Base-by-base conservation (phyloP, 1,140 invertebrate species). In the Drosophila orosa region DNA sequence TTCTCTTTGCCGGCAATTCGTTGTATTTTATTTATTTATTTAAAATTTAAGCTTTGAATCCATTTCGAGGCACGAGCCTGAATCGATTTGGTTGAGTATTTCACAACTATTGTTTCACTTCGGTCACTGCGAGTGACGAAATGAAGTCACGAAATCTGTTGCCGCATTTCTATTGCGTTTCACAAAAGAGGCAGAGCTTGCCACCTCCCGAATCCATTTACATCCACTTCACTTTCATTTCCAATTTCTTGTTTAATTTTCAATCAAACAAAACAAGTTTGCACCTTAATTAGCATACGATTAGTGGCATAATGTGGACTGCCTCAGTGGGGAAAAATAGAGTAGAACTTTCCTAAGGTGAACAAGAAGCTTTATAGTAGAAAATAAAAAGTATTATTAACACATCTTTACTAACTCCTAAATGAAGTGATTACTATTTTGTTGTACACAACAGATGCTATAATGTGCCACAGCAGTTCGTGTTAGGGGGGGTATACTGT, bases 121-220 rank as follows among this genome's bases (percentile, higher is more conserved):
- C 12, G 25, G n/a, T 24, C 58, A 35, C 24, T 52, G 12, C 19
- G 3, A 22, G 25, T 63, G 35, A 60, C 8, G 60, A 60, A 60
- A 63, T 24, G 1, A 31, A 24, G n/a, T 31, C 55, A 40, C 35
- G 25, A 37, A 40, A 60, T 59, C 19, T 17, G 25, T 40, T 58
- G 59, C 52, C n/a, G 29, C 58, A 55, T 33, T 60, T 60, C 10
- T 7, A 31, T 25, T 60, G 44, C 44, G 15, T 17, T 50, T 33
- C 15, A 29, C 13, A 24, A n/a, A 37, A 6, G 9, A 22, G 13
- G 15, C 29, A 48, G 40, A 17, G 19, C 5, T 4, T 25, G 29
- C 15, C 25, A 19, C 17, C 47, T n/a, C 0, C 27, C 13, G 47
- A 31, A 33, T 5, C 17, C 9, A 19, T 33, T 22, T 19, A 1